Evolutionary conservation across 2,797 vertebrate genomes (phyloP).

Genomic region (Champsocephalus esox): DNA sequence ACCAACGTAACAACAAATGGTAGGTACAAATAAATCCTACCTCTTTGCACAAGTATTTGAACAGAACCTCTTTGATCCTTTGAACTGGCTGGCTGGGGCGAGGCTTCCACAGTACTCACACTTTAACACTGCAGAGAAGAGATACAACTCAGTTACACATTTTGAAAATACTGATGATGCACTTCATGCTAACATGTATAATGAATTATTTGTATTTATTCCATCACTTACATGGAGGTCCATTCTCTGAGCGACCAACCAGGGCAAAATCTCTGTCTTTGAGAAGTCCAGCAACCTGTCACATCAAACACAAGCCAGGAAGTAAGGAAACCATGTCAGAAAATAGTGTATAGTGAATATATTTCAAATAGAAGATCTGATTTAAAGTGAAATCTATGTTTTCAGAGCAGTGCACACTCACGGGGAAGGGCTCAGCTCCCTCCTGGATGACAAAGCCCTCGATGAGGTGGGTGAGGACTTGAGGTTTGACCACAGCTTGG

Average conservation of each 20-base stretch:
- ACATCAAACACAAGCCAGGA: conserved; percentile 26
- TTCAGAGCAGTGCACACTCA: conserved; percentile 74
- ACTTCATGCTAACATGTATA: not conserved
- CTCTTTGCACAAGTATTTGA: conserved; percentile 98
- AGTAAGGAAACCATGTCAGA: not conserved
- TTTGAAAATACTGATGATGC: not conserved
- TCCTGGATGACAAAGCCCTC: conserved; percentile 99
- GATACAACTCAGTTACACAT: not conserved
- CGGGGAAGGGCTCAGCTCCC: conserved; percentile 98
- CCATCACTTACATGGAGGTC: conserved; percentile 75
- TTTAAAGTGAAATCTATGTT: conserved; percentile 7
- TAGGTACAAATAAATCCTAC: conserved; percentile 68
- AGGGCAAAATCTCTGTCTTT: conserved; percentile 85
- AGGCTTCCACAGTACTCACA: conserved; percentile 96
- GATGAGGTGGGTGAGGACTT: conserved; percentile 98
- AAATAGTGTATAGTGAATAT: not conserved
- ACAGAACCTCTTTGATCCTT: conserved; percentile 97
- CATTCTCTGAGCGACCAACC: conserved; percentile 74
- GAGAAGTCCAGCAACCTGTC: conserved; percentile 84
- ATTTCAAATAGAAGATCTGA: not conserved
- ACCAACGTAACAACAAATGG: not conserved
- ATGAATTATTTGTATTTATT: not conserved
- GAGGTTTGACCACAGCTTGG: conserved; percentile 98
- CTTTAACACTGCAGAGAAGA: conserved; percentile 85
- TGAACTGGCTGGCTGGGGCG: conserved; percentile 94